Evolutionary conservation across 1,140 invertebrate genomes (phyloP).

Genomic region (Stegodyphus dumicola): DNA sequence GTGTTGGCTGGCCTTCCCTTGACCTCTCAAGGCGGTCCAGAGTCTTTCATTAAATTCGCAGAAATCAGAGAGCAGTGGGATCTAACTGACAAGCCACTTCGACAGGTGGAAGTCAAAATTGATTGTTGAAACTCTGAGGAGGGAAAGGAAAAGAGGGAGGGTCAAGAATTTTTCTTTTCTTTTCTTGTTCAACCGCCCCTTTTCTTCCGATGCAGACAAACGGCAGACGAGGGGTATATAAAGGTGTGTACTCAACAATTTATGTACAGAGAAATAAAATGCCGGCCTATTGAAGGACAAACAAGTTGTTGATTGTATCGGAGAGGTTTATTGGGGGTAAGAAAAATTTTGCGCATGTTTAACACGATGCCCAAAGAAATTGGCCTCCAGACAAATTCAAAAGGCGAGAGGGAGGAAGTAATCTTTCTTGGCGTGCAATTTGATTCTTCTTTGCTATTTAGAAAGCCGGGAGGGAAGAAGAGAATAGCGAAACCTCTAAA

Average conservation of each 20-base stretch:
- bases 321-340: too few relatives aligned
- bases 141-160: conserved; percentile 1
- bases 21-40: conserved; percentile 34
- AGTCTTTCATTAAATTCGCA: conserved; percentile 44
- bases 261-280: background rate
- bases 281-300: too few relatives aligned
- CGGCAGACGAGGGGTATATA: conserved; percentile 35
- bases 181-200: background rate
- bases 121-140: conserved; percentile 46
- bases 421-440: background rate
- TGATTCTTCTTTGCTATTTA: too few relatives aligned
- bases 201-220: conserved; percentile 28
- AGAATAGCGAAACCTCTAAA: too few relatives aligned
- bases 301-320: too few relatives aligned
- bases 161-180: conserved; percentile 25
- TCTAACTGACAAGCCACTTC: conserved; percentile 45
- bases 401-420: background rate
- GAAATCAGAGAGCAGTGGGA: conserved; percentile 34
- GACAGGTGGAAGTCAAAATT: conserved; percentile 56
- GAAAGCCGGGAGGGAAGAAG: too few relatives aligned
- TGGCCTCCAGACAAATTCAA: background rate
- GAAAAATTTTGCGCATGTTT: background rate
- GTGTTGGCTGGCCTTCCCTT: conserved; percentile 42
- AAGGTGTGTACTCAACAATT: conserved; percentile 20
- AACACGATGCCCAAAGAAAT: background rate